Evolutionary conservation across 2,888 invertebrate species (phyloP).

Genomic region (Ichneumoninae sp.): DNA sequence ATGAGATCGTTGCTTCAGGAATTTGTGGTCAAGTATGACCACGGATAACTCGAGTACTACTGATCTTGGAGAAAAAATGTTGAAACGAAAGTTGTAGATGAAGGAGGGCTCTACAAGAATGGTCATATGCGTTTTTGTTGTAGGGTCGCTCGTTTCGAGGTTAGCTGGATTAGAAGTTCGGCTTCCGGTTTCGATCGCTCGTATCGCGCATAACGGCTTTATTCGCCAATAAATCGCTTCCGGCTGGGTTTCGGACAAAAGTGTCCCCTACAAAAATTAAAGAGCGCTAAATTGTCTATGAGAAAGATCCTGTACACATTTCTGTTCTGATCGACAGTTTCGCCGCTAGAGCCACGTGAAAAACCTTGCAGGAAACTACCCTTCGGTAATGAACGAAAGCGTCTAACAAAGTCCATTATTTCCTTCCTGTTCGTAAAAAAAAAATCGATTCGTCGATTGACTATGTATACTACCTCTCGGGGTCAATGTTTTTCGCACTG

Average conservation of each 20-base stretch:
- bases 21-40: not conserved
- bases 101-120: not conserved
- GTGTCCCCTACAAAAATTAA: not conserved
- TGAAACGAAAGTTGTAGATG: not conserved
- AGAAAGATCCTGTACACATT: not conserved
- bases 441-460: conserved; percentile 20
- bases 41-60: not conserved
- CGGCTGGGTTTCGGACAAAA: not conserved
- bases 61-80: not conserved
- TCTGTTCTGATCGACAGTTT: not conserved
- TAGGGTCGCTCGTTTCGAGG: not conserved
- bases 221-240: conserved; percentile 5
- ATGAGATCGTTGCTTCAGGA: not conserved
- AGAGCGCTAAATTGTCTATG: not conserved
- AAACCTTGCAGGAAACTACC: no score
- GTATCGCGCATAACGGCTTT: not conserved
- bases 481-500: conserved; percentile 59
- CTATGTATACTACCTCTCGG: not conserved
- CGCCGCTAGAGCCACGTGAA: not conserved
- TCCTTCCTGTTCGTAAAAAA: not conserved
- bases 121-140: not conserved
- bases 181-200: not conserved
- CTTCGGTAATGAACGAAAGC: not conserved
- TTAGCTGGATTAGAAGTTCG: not conserved
- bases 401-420: not conserved